phyloP scores from a whole-genome alignment of 53 echinoderm and acorn worm species.

The Holothuria scabra region DNA sequence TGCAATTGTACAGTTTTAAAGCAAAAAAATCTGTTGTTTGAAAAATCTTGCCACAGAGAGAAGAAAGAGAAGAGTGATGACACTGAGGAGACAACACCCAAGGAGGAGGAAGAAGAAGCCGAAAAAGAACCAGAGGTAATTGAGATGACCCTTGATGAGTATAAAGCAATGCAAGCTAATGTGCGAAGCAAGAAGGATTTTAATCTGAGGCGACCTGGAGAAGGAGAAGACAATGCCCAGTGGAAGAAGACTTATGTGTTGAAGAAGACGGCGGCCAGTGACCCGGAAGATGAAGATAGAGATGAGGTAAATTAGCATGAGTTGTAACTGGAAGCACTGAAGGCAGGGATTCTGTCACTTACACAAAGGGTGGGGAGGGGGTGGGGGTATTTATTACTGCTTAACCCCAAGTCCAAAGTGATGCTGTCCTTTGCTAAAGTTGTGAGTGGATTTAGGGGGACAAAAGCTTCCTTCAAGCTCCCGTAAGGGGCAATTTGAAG shows the following conservation, averaged over 20 bases:
- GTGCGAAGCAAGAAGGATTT: slow-evolving; percentile 77
- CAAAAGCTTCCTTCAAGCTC: too few relatives aligned
- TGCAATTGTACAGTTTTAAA: neutral
- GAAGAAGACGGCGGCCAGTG: slow-evolving; percentile 67
- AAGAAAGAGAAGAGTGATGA: slow-evolving; percentile 3
- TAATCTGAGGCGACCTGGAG: slow-evolving; percentile 86
- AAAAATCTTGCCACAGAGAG: neutral
- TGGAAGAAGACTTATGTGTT: slow-evolving; percentile 81
- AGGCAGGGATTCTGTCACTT: too few relatives aligned
- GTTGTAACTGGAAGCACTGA: too few relatives aligned
- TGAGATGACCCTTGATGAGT: slow-evolving; percentile 99
- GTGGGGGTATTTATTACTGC: too few relatives aligned
- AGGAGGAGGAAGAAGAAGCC: slow-evolving; percentile 68
- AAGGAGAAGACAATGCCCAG: slow-evolving; percentile 90
- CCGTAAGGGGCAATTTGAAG: too few relatives aligned
- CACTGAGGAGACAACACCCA: slow-evolving; percentile 12
- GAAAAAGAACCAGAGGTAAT: slow-evolving; percentile 78
- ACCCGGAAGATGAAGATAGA: slow-evolving; percentile 55
- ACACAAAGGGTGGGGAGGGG: too few relatives aligned
- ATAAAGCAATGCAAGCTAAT: slow-evolving; percentile 78
- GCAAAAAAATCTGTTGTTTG: too few relatives aligned
- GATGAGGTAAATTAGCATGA: neutral
- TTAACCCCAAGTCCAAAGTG: too few relatives aligned
- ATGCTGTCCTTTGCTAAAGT: too few relatives aligned
- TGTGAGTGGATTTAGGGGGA: too few relatives aligned